These are phyloP conservation scores for Microctenopoma stevenorrisi DNA, from an alignment of 2,797 vertebrate genomes.

Conservation along the genomic window DNA sequence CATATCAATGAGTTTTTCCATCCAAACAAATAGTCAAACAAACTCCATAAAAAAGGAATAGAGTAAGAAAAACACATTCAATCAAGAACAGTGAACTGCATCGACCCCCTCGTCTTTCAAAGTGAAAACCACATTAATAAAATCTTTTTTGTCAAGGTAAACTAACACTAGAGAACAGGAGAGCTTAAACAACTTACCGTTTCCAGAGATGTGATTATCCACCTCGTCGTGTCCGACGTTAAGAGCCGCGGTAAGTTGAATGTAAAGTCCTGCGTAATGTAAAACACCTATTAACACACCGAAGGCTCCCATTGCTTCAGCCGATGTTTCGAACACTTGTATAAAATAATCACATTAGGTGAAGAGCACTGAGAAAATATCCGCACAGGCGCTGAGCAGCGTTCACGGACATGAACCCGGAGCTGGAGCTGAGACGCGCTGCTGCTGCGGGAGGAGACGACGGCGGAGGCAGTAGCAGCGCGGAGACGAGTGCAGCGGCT, in stretches of 20 bases:
- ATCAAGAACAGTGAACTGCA: constrained; percentile 40
- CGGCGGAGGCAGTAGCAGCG: constrained; percentile 82
- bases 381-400: constrained; percentile 49
- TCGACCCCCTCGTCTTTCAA: constrained; percentile 29
- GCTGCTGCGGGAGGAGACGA: constrained; percentile 79
- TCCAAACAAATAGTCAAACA: not conserved
- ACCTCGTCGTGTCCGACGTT: constrained; percentile 77
- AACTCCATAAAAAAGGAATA: not conserved
- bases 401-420: constrained; percentile 42
- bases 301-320: constrained; percentile 83
- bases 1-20: not conserved
- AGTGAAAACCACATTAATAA: constrained; percentile 1
- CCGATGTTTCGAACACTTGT: constrained; percentile 58
- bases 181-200: constrained; percentile 80
- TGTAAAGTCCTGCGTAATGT: constrained; percentile 89
- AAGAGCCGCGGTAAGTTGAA: constrained; percentile 87
- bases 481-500: constrained; percentile 63
- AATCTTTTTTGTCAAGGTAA: not conserved
- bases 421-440: constrained; percentile 24
- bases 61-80: not conserved
- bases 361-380: constrained; percentile 35
- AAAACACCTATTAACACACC: constrained; percentile 85
- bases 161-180: not conserved
- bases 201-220: constrained; percentile 86
- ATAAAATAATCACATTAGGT: constrained; percentile 77